Conservation (phyloP, 2,888 invertebrate species). For the Blera fallax region DNA sequence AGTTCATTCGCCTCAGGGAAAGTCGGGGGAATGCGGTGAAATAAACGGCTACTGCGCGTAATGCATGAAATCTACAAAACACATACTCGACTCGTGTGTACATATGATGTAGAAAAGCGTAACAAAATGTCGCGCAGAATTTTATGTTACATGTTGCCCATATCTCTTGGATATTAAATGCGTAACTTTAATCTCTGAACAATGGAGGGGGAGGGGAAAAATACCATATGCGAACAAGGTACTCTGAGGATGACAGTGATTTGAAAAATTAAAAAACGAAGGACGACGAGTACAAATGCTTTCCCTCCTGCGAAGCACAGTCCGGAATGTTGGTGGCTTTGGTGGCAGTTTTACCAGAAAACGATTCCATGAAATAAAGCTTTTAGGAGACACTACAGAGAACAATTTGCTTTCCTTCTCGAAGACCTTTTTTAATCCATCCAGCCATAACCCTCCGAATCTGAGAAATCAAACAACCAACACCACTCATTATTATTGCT, state of each 20-base stretch:
- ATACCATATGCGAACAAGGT: not conserved
- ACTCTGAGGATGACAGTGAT: not conserved
- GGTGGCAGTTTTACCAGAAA: too few relatives aligned
- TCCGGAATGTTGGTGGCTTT: too few relatives aligned
- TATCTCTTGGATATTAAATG: not conserved
- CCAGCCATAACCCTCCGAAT: not conserved
- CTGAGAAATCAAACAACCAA: constrained; percentile 28
- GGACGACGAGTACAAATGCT: too few relatives aligned
- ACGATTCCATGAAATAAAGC: too few relatives aligned
- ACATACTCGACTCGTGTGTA: not conserved
- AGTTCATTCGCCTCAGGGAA: constrained; percentile 40
- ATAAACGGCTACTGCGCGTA: constrained; percentile 15
- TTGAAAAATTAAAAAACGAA: not conserved
- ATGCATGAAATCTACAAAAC: not conserved
- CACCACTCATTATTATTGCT: not conserved
- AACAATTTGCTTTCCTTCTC: too few relatives aligned
- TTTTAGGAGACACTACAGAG: too few relatives aligned
- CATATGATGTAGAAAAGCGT: not conserved
- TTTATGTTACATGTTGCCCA: not conserved
- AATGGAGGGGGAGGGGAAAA: not conserved
- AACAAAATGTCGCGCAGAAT: constrained; percentile 11
- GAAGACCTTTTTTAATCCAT: not conserved
- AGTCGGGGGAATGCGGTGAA: not conserved
- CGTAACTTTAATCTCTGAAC: not conserved
- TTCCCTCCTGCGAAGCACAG: too few relatives aligned